Conservation (phyloP, 2,113 vertebrate species). For the Marmota flaviventris region DNA sequence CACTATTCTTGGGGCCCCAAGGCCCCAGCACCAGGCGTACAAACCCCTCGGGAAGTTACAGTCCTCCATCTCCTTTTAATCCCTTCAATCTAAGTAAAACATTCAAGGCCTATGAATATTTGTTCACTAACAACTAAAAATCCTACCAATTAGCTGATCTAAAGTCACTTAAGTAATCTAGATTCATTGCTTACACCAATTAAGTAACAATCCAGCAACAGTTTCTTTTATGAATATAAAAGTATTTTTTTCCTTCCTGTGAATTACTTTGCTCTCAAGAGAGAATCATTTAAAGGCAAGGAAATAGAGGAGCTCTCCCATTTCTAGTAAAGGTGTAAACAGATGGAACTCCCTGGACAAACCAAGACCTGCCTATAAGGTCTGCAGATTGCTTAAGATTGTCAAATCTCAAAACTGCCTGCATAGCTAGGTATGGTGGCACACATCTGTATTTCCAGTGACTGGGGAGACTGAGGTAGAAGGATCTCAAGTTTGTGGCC, state of each 20-base stretch:
- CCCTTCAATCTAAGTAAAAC: neutral
- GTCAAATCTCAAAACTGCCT: neutral
- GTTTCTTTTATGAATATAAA: constrained; percentile 56
- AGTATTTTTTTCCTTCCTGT: constrained; percentile 12
- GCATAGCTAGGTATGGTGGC: too few species aligned
- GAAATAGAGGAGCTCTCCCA: neutral
- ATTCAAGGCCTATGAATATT: constrained; percentile 11
- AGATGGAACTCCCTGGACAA: neutral
- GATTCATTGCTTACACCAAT: constrained; percentile 18
- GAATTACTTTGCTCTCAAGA: constrained; percentile 50
- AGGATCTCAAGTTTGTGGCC: too few species aligned
- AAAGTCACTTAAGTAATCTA: constrained; percentile 39
- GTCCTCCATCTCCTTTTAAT: neutral
- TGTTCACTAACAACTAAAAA: constrained; percentile 17
- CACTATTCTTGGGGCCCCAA: neutral
- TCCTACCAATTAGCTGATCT: neutral
- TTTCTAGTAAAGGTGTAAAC: constrained; percentile 13
- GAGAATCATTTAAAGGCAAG: constrained; percentile 44
- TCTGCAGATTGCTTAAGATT: neutral
- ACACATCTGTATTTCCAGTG: too few species aligned
- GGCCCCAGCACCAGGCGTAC: neutral
- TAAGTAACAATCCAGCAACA: neutral
- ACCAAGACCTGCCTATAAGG: neutral
- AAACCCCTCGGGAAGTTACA: constrained; percentile 30
- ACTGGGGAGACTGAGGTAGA: too few species aligned